Base-by-base conservation (phyloP, 2,797 vertebrate species). In the Pampus argenteus region DNA sequence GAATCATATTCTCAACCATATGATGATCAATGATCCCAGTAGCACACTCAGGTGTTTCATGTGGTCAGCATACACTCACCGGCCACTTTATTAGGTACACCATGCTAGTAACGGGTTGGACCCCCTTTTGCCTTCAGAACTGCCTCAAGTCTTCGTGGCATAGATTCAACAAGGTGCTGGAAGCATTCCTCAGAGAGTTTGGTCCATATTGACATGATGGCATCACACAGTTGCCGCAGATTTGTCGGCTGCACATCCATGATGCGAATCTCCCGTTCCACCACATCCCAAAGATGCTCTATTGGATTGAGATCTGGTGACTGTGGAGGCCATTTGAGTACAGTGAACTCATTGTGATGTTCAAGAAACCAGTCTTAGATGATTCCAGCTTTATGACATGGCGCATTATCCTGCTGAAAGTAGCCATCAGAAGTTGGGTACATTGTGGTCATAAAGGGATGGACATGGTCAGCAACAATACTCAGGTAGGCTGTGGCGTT, bases 231-330 rank as follows among this genome's bases (percentile, higher is more conserved):
- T 81, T 79, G 66, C 44, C 71, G 47, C 70, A 83, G 63, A 81
- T 83, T 89, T 86, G 49, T 83, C 40, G n/a, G 85, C 72, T 86
- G 54, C 68, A 87, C 68, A 81, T 86, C 81, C 67, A 74, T 85
- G 55, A 76, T 86, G 65, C 1, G 11, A 86, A 79, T 82, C 66
- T 83, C 71, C 67, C 11, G 6, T 79, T 88, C 28, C 56, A 79
- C 50, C 45, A 76, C 67, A 73, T 62, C 31, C 26, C 51, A 50
- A 57, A 67, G 38, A 22, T 45, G 22, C 13, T 40, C 26, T 25
- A n/a, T 47, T 63, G 18, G 48, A 45, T 65, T n/a, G 22, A 51
- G 59, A 56, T 64, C 34, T 51, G 42, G 31, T 56, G 50, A 66
- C 40, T 59, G 15, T 71, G 48, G 45, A 57, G 49, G 13, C 38